phyloP scores from a whole-genome alignment of 2,113 vertebrate genomes.

The Toxostoma redivivum region DNA sequence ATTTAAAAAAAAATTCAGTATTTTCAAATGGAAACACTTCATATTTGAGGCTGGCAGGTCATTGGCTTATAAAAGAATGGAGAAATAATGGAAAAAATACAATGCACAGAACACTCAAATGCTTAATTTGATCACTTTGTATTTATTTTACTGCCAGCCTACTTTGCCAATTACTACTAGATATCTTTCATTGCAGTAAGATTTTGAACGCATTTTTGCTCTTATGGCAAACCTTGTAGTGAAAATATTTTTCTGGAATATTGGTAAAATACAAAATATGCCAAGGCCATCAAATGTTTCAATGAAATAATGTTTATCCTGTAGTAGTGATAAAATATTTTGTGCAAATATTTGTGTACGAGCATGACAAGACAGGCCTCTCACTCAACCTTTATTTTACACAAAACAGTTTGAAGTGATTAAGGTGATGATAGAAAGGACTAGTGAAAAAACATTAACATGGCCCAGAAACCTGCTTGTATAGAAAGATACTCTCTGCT shows the following conservation, averaged over 20 bases:
- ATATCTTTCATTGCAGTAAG: not conserved
- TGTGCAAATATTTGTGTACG: not conserved
- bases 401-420: not conserved
- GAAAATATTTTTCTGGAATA: not conserved
- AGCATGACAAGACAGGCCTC: not conserved
- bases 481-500: not conserved
- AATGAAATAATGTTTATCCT: not conserved
- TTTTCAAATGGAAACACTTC: not conserved
- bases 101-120: not conserved
- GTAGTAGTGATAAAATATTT: not conserved
- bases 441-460: not conserved
- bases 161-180: not conserved
- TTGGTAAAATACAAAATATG: not conserved
- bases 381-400: not conserved
- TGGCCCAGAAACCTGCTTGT: not conserved
- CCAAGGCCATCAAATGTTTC: not conserved
- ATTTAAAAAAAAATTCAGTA: not conserved
- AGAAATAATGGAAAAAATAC: not conserved
- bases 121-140: not conserved
- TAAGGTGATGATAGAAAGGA: not conserved
- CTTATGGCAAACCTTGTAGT: not conserved
- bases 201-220: not conserved
- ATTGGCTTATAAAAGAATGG: not conserved
- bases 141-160: not conserved
- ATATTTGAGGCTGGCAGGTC: not conserved